These are phyloP conservation scores for Sarotherodon lohbergeri DNA, from an alignment of 2,113 vertebrate species.

Conservation along the genomic window DNA sequence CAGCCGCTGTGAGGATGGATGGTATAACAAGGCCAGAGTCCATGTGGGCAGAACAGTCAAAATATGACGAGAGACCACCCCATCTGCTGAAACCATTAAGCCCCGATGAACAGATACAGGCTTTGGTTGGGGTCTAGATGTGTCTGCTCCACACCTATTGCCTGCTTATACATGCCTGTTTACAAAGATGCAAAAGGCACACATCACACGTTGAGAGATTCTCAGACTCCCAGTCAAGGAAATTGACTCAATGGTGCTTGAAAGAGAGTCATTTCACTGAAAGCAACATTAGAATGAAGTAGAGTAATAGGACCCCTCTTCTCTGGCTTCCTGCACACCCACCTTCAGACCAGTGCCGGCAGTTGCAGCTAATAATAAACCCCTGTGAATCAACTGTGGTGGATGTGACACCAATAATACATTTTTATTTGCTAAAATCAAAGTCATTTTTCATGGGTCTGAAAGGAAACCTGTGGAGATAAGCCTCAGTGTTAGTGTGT, in stretches of 20 bases:
- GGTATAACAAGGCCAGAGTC: slow-evolving; percentile 51
- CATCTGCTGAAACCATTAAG: slow-evolving; percentile 13
- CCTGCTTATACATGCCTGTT: not conserved
- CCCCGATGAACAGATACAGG: not conserved
- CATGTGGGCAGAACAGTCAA: slow-evolving; percentile 48
- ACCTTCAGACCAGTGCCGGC: not conserved
- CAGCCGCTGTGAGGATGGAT: slow-evolving; percentile 36
- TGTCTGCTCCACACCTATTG: not conserved
- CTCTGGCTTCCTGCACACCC: slow-evolving; percentile 17
- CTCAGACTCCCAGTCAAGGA: slow-evolving; percentile 15
- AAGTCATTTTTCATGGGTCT: slow-evolving; percentile 17
- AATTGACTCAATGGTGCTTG: slow-evolving; percentile 38
- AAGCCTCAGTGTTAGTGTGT: not conserved
- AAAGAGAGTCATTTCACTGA: slow-evolving; percentile 43
- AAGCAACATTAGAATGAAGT: slow-evolving; percentile 32
- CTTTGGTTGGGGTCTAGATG: not conserved
- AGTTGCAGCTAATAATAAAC: slow-evolving; percentile 4
- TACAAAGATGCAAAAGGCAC: not conserved
- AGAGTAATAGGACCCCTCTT: slow-evolving; percentile 28
- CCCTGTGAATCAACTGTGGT: not conserved
- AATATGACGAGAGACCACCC: slow-evolving; percentile 36
- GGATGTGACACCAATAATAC: not conserved
- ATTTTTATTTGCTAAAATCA: slow-evolving; percentile 3
- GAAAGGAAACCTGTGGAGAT: not conserved
- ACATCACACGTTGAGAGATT: not conserved